Evolutionary conservation across 2,888 invertebrate genomes (phyloP), one percentile per base, ranked within the genome.

Genomic region (Agrochola macilenta): DNA sequence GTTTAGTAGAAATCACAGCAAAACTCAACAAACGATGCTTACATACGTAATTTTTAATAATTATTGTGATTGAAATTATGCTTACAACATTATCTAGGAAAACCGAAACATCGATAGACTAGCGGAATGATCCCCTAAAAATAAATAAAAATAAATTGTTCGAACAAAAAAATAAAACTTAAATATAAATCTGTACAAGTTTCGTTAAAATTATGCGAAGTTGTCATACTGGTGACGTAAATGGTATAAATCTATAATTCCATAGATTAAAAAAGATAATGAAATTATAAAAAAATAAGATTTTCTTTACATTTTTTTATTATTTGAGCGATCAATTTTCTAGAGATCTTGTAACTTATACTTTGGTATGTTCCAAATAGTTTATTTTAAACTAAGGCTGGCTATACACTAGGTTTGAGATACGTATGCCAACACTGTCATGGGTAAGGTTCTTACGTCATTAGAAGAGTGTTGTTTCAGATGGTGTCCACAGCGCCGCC

Each of bases 1-100:
- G 78, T 89, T 92, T 93, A 94, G 91, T 92, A 93, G 94, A 93
- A 95, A 95, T 95, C 95, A 95, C 95, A 95, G 95, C 91, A 93
- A 93, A 93, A 92, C 90, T 93, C 92, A 92, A 92, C 91, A 88
- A 85, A 90, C 88, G 87, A 86, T 74, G 81, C 82, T 77, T 84
- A 85, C 1, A 63, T 82, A 79, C 66, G 64, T 82, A 83, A 68
- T 80, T 81, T 81, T 80, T 74, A 76, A 76, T 84, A 73, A 81
- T 89, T 90, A 85, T 89, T 90, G 91, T 88, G 89, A 90, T 89
- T 87, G 81, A 77, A 82, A 86, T 87, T 88, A 89, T 87, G 85
- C 88, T 84, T 87, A 85, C 54, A 76, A 86, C 46, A 75, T 81
- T 78, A 83, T 63, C 79, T 88, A 88, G 82, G 79, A 87, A 87